A percentile compares a stretch with the other conserved stretches of the same genome.
Evolutionary conservation across 1,140 invertebrate genomes (phyloP).

Genomic region (Subanguina moxae): DNA sequence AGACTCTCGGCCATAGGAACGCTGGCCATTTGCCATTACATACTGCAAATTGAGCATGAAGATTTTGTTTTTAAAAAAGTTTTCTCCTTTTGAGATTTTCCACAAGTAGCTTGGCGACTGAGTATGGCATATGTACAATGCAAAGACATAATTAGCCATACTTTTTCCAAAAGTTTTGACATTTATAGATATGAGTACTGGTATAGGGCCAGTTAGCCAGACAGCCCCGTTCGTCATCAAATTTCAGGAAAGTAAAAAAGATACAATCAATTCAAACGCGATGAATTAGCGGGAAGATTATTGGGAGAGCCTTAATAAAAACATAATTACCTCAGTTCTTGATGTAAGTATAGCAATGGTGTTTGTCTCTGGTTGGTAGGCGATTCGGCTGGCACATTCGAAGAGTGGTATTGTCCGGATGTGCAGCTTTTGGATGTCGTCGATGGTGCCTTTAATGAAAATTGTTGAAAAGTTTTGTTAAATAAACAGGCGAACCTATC

Average conservation of each 20-base stretch:
- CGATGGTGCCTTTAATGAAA: slow-evolving; percentile 86
- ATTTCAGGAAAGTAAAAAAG: background rate
- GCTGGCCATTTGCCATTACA: background rate
- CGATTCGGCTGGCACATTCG: slow-evolving; percentile 74
- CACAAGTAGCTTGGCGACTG: too few relatives aligned
- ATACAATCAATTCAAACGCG: too few relatives aligned
- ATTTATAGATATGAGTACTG: too few relatives aligned
- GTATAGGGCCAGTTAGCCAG: too few relatives aligned
- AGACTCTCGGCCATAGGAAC: background rate
- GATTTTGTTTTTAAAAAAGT: background rate
- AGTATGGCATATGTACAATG: too few relatives aligned
- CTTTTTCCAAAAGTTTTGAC: too few relatives aligned
- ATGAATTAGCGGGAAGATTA: too few relatives aligned
- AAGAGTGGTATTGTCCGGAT: slow-evolving; percentile 78
- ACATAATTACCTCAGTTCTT: slow-evolving; percentile 71
- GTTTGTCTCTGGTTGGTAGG: slow-evolving; percentile 77
- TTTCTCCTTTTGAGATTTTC: too few relatives aligned
- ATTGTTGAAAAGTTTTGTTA: background rate
- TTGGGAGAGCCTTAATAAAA: too few relatives aligned
- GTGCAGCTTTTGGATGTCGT: slow-evolving; percentile 57
- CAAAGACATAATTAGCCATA: too few relatives aligned
- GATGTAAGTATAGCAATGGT: slow-evolving; percentile 90
- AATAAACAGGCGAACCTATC: background rate
- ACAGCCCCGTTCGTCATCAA: too few relatives aligned
- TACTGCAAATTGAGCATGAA: background rate